Percentiles rank a stretch among this genome's conserved stretches.
These are phyloP conservation scores for Danaus plexippus DNA, from an alignment of 1,140 invertebrate genomes.

Conservation along the genomic window DNA sequence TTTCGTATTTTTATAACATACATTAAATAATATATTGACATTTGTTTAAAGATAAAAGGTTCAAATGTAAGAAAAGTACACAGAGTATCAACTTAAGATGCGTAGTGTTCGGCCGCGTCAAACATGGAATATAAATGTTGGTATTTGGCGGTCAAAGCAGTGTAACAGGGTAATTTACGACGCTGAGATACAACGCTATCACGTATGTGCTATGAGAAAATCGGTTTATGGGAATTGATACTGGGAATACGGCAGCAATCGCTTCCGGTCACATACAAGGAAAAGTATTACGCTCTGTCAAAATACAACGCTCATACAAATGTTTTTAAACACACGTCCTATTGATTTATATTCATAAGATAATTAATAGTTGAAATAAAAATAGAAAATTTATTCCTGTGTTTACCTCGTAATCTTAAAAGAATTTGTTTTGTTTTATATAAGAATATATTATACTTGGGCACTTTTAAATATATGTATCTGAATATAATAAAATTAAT, in stretches of 20 bases:
- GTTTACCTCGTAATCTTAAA: no score
- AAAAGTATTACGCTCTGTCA: conserved; percentile 12
- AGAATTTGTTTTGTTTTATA: no score
- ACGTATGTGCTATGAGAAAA: conserved; percentile 59
- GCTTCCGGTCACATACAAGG: conserved; percentile 58
- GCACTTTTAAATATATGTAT: no score
- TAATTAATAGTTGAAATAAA: no score
- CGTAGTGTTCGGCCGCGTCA: conserved; percentile 27
- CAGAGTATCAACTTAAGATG: conserved; percentile 41
- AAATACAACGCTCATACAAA: no score
- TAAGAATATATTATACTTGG: no score
- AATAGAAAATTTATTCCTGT: no score
- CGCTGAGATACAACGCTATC: conserved; percentile 27
- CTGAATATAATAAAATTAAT: no score
- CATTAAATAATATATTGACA: conserved; percentile 2
- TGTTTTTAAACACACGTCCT: no score
- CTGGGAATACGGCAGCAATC: conserved; percentile 52
- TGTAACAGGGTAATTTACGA: conserved; percentile 51
- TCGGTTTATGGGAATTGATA: conserved; percentile 51
- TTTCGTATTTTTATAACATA: no score
- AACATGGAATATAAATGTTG: conserved; percentile 53
- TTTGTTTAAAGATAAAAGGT: conserved; percentile 27
- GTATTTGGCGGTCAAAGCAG: conserved; percentile 58
- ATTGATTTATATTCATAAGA: no score
- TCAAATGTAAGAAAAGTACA: conserved; percentile 39